Percentiles rank a stretch among this genome's conserved stretches.
These are phyloP conservation scores for Pristionchus mayeri DNA, from an alignment of 2,888 invertebrate genomes.

Conservation along the genomic window DNA sequence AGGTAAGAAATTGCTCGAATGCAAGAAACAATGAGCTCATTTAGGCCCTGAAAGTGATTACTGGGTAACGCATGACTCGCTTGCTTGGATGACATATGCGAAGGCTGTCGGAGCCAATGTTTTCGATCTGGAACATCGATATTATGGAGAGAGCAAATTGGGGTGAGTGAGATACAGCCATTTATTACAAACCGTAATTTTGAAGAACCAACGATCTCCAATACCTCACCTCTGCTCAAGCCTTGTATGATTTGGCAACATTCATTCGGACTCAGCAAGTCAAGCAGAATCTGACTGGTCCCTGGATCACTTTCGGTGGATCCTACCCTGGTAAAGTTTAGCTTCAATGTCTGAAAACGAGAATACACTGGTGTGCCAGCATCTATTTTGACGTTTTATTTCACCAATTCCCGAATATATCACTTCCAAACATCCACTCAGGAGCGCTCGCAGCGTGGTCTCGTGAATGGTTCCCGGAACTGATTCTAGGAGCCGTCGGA, in stretches of 20 bases:
- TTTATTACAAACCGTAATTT: not conserved
- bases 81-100: slow-evolving; percentile 78
- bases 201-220: slow-evolving; percentile 40
- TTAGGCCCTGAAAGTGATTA: not conserved
- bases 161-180: slow-evolving; percentile 42
- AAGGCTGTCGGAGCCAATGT: slow-evolving; percentile 86
- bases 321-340: slow-evolving; percentile 78
- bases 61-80: slow-evolving; percentile 78
- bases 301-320: slow-evolving; percentile 95
- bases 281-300: slow-evolving; percentile 76
- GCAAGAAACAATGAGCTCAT: not conserved
- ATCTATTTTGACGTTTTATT: too few species aligned
- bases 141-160: slow-evolving; percentile 90
- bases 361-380: too few species aligned
- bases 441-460: slow-evolving; percentile 91
- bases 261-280: slow-evolving; percentile 81
- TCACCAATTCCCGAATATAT: not conserved
- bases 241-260: slow-evolving; percentile 86
- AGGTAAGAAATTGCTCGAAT: slow-evolving; percentile 56
- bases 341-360: not conserved
- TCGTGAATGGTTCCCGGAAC: slow-evolving; percentile 87
- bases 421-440: slow-evolving; percentile 49
- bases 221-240: slow-evolving; percentile 81
- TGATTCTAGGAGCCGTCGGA: slow-evolving; percentile 89
- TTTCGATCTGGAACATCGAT: slow-evolving; percentile 91